These are phyloP conservation scores for Loris lydekkerianus DNA, from an alignment of 2,797 vertebrate genomes.

Conservation along the genomic window DNA sequence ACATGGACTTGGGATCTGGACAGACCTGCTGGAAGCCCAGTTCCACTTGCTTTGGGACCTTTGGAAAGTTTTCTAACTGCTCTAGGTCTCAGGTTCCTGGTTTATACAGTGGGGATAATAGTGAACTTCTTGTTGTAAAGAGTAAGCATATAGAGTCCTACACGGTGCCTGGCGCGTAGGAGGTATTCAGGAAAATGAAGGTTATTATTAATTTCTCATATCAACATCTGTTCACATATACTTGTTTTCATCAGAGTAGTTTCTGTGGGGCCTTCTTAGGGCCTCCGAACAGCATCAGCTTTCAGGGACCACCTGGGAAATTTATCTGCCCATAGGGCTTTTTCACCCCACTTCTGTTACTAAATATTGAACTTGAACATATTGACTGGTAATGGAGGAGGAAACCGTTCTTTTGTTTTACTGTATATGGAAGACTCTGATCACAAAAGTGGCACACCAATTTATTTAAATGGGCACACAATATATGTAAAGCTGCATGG, in stretches of 20 bases:
- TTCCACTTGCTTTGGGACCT: background rate
- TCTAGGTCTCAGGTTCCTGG: background rate
- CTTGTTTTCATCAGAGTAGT: background rate
- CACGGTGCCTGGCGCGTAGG: background rate
- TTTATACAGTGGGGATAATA: background rate
- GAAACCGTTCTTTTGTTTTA: background rate
- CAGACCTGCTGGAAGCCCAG: background rate
- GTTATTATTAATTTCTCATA: background rate
- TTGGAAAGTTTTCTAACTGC: background rate
- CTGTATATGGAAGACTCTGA: background rate
- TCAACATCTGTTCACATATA: background rate
- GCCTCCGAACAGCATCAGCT: background rate
- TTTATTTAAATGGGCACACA: background rate
- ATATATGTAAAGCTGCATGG: background rate
- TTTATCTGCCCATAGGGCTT: background rate
- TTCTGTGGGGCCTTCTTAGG: background rate
- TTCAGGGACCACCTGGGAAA: background rate
- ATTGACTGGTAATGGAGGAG: background rate
- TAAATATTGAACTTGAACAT: background rate
- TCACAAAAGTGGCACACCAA: rapidly evolving
- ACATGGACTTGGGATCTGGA: background rate
- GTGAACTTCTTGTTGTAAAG: background rate
- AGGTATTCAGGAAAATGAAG: background rate
- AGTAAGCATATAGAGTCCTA: background rate
- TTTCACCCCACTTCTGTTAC: background rate